Conservation (phyloP, 2,888 invertebrate genomes). For the Melinaea menophilus region DNA sequence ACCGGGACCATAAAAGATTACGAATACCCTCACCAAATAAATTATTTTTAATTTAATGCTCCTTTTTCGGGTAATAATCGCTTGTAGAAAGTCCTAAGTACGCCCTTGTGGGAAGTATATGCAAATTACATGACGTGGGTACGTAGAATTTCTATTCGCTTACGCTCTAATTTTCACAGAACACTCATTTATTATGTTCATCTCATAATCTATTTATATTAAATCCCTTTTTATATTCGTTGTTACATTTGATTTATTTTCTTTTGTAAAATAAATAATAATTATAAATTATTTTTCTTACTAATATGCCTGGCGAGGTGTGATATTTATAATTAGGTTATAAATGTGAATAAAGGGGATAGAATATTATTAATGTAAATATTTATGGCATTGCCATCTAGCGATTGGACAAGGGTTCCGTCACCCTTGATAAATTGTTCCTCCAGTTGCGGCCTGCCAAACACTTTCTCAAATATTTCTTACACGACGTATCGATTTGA, state of each 20-base stretch:
- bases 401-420: conserved; percentile 73
- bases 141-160: conserved; percentile 21
- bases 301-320: conserved; percentile 28
- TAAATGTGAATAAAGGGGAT: conserved; percentile 68
- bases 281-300: neutral
- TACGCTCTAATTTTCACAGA: conserved; percentile 14
- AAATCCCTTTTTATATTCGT: neutral
- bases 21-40: conserved; percentile 20
- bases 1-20: conserved; percentile 13
- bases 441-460: conserved; percentile 63
- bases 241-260: neutral
- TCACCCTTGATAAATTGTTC: conserved; percentile 73
- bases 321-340: no score
- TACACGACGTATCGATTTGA: conserved; percentile 61
- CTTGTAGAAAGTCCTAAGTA: conserved; percentile 21
- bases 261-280: conserved; percentile 2
- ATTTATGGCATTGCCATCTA: conserved; percentile 76
- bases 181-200: conserved; percentile 23
- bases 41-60: conserved; percentile 27
- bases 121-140: conserved; percentile 25
- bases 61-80: conserved; percentile 24
- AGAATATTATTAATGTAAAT: conserved; percentile 78
- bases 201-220: conserved; percentile 19
- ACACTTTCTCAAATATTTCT: conserved; percentile 66
- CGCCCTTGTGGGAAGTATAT: conserved; percentile 22